Conservation (phyloP, 2,888 invertebrate species). For the Perdita meconis region DNA sequence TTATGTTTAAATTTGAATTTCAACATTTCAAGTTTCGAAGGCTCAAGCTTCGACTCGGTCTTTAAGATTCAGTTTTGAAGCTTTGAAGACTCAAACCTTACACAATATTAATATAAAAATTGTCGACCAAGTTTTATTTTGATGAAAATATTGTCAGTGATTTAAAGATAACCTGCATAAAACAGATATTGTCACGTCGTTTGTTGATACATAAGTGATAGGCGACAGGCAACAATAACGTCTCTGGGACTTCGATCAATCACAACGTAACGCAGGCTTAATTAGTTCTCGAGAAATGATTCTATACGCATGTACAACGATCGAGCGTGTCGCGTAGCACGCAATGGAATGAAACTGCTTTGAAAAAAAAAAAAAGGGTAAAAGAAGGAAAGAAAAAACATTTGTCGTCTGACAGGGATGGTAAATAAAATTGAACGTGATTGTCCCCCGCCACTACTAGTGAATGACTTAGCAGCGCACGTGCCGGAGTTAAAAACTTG, state of each 20-base stretch:
- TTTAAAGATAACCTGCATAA: too few relatives aligned
- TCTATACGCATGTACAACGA: constrained; percentile 51
- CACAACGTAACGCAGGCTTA: constrained; percentile 60
- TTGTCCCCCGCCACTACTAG: constrained; percentile 70
- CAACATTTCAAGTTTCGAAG: too few relatives aligned
- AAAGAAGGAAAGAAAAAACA: constrained; percentile 40
- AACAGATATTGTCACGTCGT: constrained; percentile 60
- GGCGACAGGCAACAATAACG: constrained; percentile 51
- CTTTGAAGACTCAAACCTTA: too few relatives aligned
- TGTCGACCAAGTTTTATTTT: too few relatives aligned
- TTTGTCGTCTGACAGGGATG: constrained; percentile 45
- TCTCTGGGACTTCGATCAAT: constrained; percentile 41
- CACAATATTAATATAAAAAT: too few relatives aligned
- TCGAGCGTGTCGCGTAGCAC: constrained; percentile 26
- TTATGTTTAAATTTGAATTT: too few relatives aligned
- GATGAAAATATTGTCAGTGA: too few relatives aligned
- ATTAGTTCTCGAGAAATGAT: constrained; percentile 43
- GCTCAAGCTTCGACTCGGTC: too few relatives aligned
- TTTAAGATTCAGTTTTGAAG: too few relatives aligned
- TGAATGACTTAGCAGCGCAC: constrained; percentile 63
- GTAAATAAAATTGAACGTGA: constrained; percentile 68
- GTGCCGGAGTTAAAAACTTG: constrained; percentile 73
- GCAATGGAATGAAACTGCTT: constrained; percentile 66
- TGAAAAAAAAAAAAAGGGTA: constrained; percentile 41
- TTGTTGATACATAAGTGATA: constrained; percentile 62